Base-by-base conservation (phyloP, 2,888 invertebrate species). In the Platycnemis pennipes region DNA sequence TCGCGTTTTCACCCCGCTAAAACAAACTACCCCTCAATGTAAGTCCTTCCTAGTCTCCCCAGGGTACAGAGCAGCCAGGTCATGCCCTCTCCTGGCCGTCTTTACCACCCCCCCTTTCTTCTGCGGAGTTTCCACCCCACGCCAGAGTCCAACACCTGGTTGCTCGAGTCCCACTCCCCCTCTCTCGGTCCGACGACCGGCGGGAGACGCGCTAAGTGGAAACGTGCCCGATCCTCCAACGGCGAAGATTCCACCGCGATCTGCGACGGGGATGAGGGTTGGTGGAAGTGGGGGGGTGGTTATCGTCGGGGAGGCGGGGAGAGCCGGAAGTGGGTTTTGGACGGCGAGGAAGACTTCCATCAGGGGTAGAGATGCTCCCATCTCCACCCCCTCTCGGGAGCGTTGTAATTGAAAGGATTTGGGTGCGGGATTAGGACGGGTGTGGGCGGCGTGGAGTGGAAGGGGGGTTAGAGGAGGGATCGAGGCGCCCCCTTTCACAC, bases 151-250 rank as follows among this genome's bases (percentile, higher is more conserved):
- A 87, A 37, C 44, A 44, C 45, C 44, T 87, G n/a, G n/a, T n/a
- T n/a, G n/a, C n/a, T n/a, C n/a, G n/a, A n/a, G n/a, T n/a, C n/a
- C 37, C 22, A 53, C 49, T 89, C 56, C 31, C 31, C 49, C 88
- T 88, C 49, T 88, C 53, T n/a, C 63, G 22, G 63, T n/a, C n/a
- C n/a, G n/a, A n/a, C n/a, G n/a, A n/a, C n/a, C n/a, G n/a, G n/a
- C n/a, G n/a, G n/a, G n/a, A n/a, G n/a, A n/a, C 49, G 91, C 63
- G 91, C 69, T 91, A 91, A 91, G 91, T 91, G 91, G 91, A 91
- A 91, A 91, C 91, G 91, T 91, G 91, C 91, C 63, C 63, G 91
- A 91, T 91, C 91, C 91, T 63, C 91, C 42, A 13, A 37, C 63
- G 44, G 91, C 69, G 44, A 91, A 91, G 91, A 91, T 91, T 44